phyloP scores from a whole-genome alignment of 2,113 vertebrate genomes.

The Condylura cristata region DNA sequence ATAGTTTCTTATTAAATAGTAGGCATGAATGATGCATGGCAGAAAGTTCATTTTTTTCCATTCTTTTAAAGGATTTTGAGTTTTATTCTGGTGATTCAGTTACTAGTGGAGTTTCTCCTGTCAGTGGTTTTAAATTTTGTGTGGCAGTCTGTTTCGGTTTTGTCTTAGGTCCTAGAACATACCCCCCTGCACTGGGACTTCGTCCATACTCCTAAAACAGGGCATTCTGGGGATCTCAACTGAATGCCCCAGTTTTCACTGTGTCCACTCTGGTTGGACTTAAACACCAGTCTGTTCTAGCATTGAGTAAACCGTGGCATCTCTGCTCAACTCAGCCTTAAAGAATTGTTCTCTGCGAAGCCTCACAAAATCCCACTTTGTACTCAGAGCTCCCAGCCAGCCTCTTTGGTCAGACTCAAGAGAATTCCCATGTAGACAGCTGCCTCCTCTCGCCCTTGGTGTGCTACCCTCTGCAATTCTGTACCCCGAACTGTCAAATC shows the following conservation, averaged over 20 bases:
- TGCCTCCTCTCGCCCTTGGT: background rate
- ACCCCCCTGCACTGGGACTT: background rate
- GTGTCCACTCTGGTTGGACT: background rate
- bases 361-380: background rate
- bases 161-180: background rate
- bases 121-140: conserved; percentile 21
- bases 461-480: background rate
- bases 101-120: background rate
- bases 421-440: background rate
- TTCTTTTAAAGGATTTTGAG: background rate
- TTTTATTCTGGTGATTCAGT: background rate
- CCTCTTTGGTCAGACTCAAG: background rate
- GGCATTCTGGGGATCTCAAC: background rate
- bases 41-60: background rate
- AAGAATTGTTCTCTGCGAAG: background rate
- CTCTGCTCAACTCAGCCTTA: background rate
- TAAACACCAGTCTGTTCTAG: background rate
- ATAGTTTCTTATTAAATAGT: background rate
- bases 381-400: background rate
- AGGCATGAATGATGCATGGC: background rate
- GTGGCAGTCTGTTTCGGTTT: background rate
- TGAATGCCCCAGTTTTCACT: background rate
- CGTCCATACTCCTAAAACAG: background rate
- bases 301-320: background rate
- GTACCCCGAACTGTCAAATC: background rate